Base-by-base conservation (phyloP, 2,797 vertebrate genomes). In the Rachycentron canadum region DNA sequence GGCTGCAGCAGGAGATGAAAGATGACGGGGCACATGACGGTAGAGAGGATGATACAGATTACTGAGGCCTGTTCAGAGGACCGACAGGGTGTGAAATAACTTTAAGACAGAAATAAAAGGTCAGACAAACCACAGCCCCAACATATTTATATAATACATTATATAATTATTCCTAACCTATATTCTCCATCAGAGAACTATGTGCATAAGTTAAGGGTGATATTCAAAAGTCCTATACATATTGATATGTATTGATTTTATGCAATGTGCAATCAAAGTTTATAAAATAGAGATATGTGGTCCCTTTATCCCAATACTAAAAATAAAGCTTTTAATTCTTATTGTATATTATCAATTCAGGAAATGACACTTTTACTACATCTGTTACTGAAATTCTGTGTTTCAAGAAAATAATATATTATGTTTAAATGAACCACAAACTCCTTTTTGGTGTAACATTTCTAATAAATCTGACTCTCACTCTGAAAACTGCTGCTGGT, bases 1-100 rank as follows among this genome's bases (percentile, higher is more conserved):
- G 57, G 66, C 56, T 26, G n/a, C 55, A 68, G 41, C 26, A 43
- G 7, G 1, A 61, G 21, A 75, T 9, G 30, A 66, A 62, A 62
- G 64, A 43, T 17, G 55, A 53, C 6, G 23, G 32, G 50, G 36
- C 52, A 76, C 28, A 34, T 45, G 68, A 62, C 41, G 23, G n/a
- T 9, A 32, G 47, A 59, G 61, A 65, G 7, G 49, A 11, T 17
- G 47, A n/a, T 14, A 11, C 45, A 30, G 68, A 61, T 69, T 32
- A 71, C 56, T 16, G 62, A 81, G 43, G 65, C 25, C 62, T 28
- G 53, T 25, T 12, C 0, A 3, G 6, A 32, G 30, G 32, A 38
- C 17, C 2, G 26, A 7, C 14, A 19, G 17, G 11, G 11, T 25
- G 49, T n/a, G 14, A 50, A 50, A 23, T 7, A 2, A 50, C 12